These are phyloP conservation scores for Laupala kohalensis DNA, from an alignment of 1,140 invertebrate species.

Conservation along the genomic window DNA sequence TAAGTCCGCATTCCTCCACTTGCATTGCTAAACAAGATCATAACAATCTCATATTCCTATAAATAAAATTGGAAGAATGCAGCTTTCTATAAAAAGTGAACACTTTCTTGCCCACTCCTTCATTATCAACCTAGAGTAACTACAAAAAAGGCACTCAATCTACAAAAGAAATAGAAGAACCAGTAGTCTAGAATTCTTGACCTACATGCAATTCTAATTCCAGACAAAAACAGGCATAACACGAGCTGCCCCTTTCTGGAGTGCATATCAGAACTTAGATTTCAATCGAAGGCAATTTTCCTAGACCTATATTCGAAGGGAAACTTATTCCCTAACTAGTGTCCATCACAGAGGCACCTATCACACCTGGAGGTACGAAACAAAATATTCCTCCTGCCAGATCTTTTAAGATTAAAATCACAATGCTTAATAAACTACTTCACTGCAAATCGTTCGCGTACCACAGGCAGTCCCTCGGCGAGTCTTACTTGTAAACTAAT, in stretches of 20 bases:
- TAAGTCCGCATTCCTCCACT: not conserved
- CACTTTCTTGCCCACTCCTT: not conserved
- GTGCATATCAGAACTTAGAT: not conserved
- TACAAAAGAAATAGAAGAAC: not conserved
- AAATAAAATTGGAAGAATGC: not conserved
- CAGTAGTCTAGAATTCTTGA: not conserved
- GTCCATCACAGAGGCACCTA: not conserved
- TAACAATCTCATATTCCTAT: not conserved
- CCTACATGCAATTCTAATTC: not conserved
- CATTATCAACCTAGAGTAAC: not conserved
- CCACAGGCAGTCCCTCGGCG: not conserved
- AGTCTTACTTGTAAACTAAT: not conserved
- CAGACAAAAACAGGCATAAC: not conserved
- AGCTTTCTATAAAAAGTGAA: not conserved
- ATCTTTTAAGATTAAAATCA: not conserved
- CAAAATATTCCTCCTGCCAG: not conserved
- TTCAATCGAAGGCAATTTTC: not conserved
- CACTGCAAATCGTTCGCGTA: not conserved
- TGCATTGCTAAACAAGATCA: not conserved
- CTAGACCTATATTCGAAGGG: not conserved
- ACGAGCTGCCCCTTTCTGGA: not conserved
- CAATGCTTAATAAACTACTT: not conserved
- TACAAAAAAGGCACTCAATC: not conserved
- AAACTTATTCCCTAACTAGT: not conserved
- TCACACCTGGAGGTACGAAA: not conserved